A percentile compares a stretch with the other conserved stretches of the same genome.
Evolutionary conservation across 2,888 invertebrate genomes (phyloP).

Genomic region (Ecdyonurus torrentis): DNA sequence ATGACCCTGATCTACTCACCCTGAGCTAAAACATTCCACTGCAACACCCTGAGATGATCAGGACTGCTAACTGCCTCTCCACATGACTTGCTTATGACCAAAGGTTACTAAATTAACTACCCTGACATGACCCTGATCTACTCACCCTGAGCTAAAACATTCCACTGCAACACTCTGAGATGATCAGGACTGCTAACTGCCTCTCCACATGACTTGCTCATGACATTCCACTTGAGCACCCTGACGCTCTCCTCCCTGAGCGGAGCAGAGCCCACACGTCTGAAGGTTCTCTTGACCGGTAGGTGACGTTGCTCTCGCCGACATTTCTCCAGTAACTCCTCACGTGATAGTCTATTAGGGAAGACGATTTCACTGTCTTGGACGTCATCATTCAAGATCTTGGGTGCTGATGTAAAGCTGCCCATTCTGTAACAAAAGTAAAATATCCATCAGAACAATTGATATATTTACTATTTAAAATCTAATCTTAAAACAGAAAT

Average conservation of each 20-base stretch:
- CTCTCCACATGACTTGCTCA: slow-evolving; percentile 13
- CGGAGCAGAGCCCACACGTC: slow-evolving; percentile 16
- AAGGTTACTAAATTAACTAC: no score
- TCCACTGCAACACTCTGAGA: slow-evolving; percentile 50
- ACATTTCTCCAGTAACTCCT: slow-evolving; percentile 36
- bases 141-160: slow-evolving; percentile 51
- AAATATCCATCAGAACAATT: no score
- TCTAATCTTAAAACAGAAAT: no score
- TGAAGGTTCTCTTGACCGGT: slow-evolving; percentile 28
- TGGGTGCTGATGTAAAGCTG: slow-evolving; percentile 49
- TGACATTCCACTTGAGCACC: slow-evolving; percentile 27
- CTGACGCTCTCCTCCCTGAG: slow-evolving; percentile 24
- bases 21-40: slow-evolving; percentile 57
- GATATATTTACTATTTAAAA: no score
- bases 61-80: slow-evolving; percentile 27
- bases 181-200: slow-evolving; percentile 27
- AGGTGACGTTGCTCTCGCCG: slow-evolving; percentile 29
- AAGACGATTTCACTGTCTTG: slow-evolving; percentile 39
- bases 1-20: no score
- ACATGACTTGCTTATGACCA: slow-evolving; percentile 16
- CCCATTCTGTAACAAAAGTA: slow-evolving; percentile 40
- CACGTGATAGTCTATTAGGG: slow-evolving; percentile 24
- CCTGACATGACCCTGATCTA: no score
- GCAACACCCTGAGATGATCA: slow-evolving; percentile 38
- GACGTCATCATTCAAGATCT: slow-evolving; percentile 41